phyloP scores from a whole-genome alignment of 2,113 vertebrate species.

The Proteles cristata region DNA sequence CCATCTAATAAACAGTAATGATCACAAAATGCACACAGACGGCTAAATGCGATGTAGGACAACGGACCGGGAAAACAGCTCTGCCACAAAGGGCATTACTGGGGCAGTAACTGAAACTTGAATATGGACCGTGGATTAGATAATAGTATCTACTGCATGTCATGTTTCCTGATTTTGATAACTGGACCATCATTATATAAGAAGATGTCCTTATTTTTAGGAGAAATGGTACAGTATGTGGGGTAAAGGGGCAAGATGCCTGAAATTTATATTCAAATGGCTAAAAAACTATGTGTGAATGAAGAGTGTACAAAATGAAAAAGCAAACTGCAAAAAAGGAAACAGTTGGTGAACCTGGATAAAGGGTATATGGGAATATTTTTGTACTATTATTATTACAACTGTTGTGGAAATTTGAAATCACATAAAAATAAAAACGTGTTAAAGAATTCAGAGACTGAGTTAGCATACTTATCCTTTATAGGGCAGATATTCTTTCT shows the following conservation, averaged over 20 bases:
- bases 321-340: neutral
- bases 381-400: neutral
- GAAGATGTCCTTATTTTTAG: conserved; percentile 1
- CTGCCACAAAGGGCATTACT: neutral
- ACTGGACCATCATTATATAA: neutral
- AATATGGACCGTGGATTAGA: neutral
- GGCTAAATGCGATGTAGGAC: neutral
- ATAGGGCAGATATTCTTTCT: neutral
- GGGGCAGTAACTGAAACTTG: neutral
- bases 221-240: neutral
- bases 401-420: neutral
- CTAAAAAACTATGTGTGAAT: neutral
- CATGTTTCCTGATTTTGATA: neutral
- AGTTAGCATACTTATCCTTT: neutral
- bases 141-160: neutral
- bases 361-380: neutral
- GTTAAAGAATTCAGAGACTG: neutral
- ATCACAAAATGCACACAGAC: neutral
- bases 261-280: neutral
- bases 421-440: conserved; percentile 21
- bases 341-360: neutral
- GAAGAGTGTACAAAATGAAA: neutral
- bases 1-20: neutral
- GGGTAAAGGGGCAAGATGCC: neutral
- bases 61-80: neutral